Base-by-base conservation (phyloP, 2,888 invertebrate genomes). In the Antheraea yamamai region DNA sequence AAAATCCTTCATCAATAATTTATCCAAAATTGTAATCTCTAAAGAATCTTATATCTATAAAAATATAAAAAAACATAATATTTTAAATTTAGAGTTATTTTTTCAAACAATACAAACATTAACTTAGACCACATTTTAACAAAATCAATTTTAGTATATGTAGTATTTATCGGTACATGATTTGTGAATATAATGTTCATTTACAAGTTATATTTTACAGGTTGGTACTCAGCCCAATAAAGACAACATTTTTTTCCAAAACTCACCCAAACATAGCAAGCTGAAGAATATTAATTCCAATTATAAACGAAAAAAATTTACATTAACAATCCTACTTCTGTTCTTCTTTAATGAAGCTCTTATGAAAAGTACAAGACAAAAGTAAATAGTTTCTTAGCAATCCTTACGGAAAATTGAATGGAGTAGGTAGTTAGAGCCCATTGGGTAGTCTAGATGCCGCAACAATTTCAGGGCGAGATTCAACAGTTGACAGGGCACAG, bases 401-500 rank as follows among this genome's bases (percentile, higher is more conserved):
- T 20, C 4, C 30, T 35, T 20, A 39, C n/a, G n/a, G n/a, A 35
- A 12, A 35, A 61, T 39, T 47, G 73, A 73, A 75, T 72, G 72
- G 72, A 75, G 58, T 75, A 71, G 72, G 74, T 71, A 51, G 51
- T 74, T 74, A 84, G 87, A 90, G 90, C 90, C 92, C 89, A 87
- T 86, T 91, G 90, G 83, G 76, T 81, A 84, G 84, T 75, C 83
- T 91, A 89, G 90, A 87, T 86, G 89, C 90, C 91, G 88, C 87
- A 86, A 87, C 86, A 85, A 88, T 94, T 94, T 89, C 93, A 93
- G 93, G 92, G 89, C 91, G 95, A 95, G 95, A 94, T 94, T 93
- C 95, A 95, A 95, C 95, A 95, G 95, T 95, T 92, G 94, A 94
- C 94, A 93, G 92, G 93, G 93, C 90, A 94, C 94, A 93, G 92